Evolutionary conservation across 2,888 invertebrate genomes (phyloP), one percentile per base, ranked within the genome.

Genomic region (Synanthedon vespiformis): DNA sequence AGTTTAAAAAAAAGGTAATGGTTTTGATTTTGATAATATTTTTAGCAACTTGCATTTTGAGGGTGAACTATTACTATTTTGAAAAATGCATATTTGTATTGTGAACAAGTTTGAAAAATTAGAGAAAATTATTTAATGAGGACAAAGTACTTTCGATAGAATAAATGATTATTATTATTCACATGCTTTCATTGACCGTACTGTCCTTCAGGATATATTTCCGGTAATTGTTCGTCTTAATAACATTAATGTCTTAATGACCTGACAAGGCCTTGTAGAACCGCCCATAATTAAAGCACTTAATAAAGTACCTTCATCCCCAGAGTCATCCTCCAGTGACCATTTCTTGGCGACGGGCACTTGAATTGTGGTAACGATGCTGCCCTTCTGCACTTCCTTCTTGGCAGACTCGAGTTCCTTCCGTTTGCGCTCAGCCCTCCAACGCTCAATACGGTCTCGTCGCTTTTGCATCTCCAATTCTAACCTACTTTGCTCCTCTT

Each of bases 381-480:
- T 88, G 56, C 92, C 91, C 65, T 93, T 91, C 57, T 91, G 88
- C 40, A 88, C 90, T 65, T 95, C 94, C 65, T 93, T 93, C 70
- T 94, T 94, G 4, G 92, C 92, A 5, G 92, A 90, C 71, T 95
- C 94, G 44, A 95, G 77, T 69, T 95, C 95, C 65, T 94, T 94
- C 60, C 95, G 93, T 75, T 97, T 97, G 12, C 97, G 90, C 65
- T 98, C 97, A 0, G 96, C 95, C 49, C 98, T 89, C 98, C 98
- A 98, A 52, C 97, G 90, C 77, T 99, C 98, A 58, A 99, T 98
- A 52, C 98, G 91, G 64, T 99, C 98, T 1, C 98, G 89, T 4
- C 98, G 89, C 74, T 96, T 97, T 68, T 95, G 96, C 98, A 98
- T 98, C 86, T 98, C 98, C 14, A 93, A 85, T 77, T 98, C 98